phyloP scores from a whole-genome alignment of 2,113 vertebrate species.

The Rafetus swinhoei region DNA sequence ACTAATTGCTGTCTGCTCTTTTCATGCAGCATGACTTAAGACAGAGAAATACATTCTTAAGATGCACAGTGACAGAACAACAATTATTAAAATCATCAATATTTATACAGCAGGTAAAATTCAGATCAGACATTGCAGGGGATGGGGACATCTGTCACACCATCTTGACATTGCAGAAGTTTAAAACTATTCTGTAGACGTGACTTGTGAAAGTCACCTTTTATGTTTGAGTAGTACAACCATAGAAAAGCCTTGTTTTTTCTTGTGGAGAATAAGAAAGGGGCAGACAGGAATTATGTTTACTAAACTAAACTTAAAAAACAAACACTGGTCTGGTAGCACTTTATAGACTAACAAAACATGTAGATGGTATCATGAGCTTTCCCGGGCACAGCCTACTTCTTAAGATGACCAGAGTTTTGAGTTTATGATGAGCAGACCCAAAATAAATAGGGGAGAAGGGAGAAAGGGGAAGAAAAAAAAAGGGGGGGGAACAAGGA shows the following conservation, averaged over 20 bases:
- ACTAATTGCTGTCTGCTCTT: background rate
- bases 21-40: background rate
- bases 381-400: too few relatives aligned
- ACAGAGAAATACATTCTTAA: background rate
- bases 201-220: background rate
- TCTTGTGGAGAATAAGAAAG: background rate
- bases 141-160: background rate
- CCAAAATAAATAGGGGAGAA: too few relatives aligned
- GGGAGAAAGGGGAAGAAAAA: too few relatives aligned
- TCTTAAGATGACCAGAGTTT: too few relatives aligned
- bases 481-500: too few relatives aligned
- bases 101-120: background rate
- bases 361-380: too few relatives aligned
- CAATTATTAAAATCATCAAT: constrained; percentile 13
- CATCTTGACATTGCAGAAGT: background rate
- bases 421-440: too few relatives aligned
- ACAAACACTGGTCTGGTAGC: too few relatives aligned
- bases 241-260: background rate
- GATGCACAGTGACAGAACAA: background rate
- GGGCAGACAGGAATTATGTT: background rate
- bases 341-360: too few relatives aligned
- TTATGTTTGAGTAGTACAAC: background rate
- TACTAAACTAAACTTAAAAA: background rate
- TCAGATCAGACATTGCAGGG: background rate
- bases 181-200: background rate